phyloP scores from a whole-genome alignment of 2,797 vertebrate genomes.

The Chaenodraco wilsoni region DNA sequence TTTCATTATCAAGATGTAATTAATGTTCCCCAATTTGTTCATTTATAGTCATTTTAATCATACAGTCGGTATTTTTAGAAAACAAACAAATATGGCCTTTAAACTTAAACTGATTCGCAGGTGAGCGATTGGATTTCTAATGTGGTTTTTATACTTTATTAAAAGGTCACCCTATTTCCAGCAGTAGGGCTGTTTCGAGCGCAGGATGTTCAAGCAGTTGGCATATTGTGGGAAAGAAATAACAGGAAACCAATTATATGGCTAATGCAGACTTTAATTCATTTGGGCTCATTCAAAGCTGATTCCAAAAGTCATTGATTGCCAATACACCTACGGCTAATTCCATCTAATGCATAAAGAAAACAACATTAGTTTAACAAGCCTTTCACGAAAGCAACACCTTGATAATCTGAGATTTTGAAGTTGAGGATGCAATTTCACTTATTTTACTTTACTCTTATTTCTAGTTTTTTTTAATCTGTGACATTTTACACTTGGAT shows the following conservation, averaged over 20 bases:
- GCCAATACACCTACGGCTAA: neutral
- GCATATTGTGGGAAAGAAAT: constrained; percentile 39
- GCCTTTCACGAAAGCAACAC: neutral
- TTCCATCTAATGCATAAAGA: constrained; percentile 10
- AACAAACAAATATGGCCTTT: constrained; percentile 72
- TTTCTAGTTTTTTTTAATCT: neutral
- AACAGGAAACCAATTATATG: constrained; percentile 33
- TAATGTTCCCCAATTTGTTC: constrained; percentile 18
- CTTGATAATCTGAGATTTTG: constrained; percentile 23
- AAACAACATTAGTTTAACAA: constrained; percentile 14
- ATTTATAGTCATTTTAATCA: constrained; percentile 23
- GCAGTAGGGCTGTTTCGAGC: constrained; percentile 38
- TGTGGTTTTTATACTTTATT: constrained; percentile 45
- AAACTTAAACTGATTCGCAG: constrained; percentile 62
- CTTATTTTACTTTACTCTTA: neutral
- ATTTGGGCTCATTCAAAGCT: constrained; percentile 30
- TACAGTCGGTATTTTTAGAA: constrained; percentile 49
- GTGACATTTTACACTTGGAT: neutral
- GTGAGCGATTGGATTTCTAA: constrained; percentile 67
- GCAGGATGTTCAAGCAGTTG: constrained; percentile 43
- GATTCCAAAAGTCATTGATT: constrained; percentile 29
- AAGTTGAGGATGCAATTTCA: neutral
- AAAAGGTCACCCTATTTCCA: constrained; percentile 70
- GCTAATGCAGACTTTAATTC: constrained; percentile 27
- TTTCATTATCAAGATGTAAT: constrained; percentile 21